Base-by-base conservation (phyloP, 2,888 invertebrate species). In the Amblyjoppa fuscipennis region DNA sequence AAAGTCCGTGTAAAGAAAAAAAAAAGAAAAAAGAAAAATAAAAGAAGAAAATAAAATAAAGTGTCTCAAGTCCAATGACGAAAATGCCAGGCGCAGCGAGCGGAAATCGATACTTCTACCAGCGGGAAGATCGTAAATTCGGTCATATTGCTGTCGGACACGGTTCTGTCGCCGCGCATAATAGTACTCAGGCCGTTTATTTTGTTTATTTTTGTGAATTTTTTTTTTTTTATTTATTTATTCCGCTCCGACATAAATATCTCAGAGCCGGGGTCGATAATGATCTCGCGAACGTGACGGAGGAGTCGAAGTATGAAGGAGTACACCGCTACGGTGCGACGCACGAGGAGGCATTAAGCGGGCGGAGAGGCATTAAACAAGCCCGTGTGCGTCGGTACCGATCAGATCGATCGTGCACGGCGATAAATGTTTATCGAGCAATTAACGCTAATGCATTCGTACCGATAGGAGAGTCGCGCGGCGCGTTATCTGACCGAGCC, bases 361-460 rank as follows among this genome's bases (percentile, higher is more conserved):
- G 64, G 69, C 56, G 20, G 64, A 53, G 75, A 68, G 45, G 78
- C 53, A 76, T 83, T 79, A 64, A 76, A 79, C 74, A 66, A 68
- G 79, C 41, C 45, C 64, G 69, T 66, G 77, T 77, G 81, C 69
- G 73, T 74, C 77, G 83, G 34, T 83, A 64, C 69, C 53, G 83
- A 83, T 86, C 83, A 83, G 77, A 81, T 83, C 83, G 86, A 86
- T 86, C 86, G 80, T 77, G 69, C 69, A 66, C 41, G 49, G 34
- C 77, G 86, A 86, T 86, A 86, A 86, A 86, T 77, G 83, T 83
- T 86, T 86, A 86, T 86, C 86, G 81, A 74, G 86, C 86, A 86
- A 86, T 86, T 86, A 83, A 86, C 86, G 86, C 86, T 86, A 86
- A 86, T 86, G 86, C 86, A 86, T 86, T 83, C 81, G 86, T 81